Base-by-base conservation (phyloP, 53 echinoderm and acorn worm genomes). In the Henricia sp. region DNA sequence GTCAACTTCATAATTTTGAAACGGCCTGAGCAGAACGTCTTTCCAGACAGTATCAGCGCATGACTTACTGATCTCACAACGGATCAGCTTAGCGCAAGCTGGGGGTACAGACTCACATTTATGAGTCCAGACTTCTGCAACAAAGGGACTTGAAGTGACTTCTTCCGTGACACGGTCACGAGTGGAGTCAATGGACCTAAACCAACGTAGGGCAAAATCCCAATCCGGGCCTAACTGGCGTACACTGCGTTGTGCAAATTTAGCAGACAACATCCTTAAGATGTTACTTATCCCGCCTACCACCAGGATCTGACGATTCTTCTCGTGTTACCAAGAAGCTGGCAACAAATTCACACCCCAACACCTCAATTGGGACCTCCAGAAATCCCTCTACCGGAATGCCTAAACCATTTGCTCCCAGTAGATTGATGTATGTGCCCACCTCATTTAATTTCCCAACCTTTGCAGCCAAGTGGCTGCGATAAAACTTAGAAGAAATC, bases 401-500 rank as follows among this genome's bases (percentile, higher is more conserved):
- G 14, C 24, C 42, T 1, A 76, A 37, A 8, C 59, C 59, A 42
- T 76, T 76, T 9, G 76, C 76, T 0, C 76, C 76, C 2, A 76
- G 1, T 9, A 74, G 4, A 1, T 40, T 74, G 8, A 74, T n/a
- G 21, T 38, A 56, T 0, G 58, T 42, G 40, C 76, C 76, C 76
- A 76, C 76, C 26, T 57, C 40, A 2, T 74, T 37, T 37, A 74
- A 4, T 2, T 26, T 76, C 26, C 40, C 59, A n/a, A 59, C 76
- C 42, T 57, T 59, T 25, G 2, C 21, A 9, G 57, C 76, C 4
- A 76, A 43, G 2, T 40, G 27, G 0, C 5, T 13, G 41, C 42
- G 76, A 26, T 76, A 76, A 41, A 76, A 76, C 13, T 41, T 25
- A 11, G 58, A 57, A 0, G 76, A 76, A 16, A 76, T 76, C 1